These are phyloP conservation scores for Phyto melanocephala DNA, from an alignment of 2,888 invertebrate genomes.

Conservation along the genomic window DNA sequence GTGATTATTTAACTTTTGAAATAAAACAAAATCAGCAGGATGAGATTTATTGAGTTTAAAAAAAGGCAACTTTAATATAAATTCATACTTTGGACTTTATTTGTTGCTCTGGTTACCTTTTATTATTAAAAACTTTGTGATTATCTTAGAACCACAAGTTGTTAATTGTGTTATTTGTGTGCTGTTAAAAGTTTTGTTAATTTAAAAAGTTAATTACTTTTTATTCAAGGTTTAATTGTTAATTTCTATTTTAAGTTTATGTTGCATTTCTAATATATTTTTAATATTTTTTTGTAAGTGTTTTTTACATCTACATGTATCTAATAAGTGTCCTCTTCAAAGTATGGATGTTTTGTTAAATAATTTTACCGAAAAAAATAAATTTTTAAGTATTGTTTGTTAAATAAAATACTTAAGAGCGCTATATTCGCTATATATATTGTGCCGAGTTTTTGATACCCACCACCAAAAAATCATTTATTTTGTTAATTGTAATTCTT, in stretches of 20 bases:
- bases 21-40: slow-evolving; percentile 6
- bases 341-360: no score
- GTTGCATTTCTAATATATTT: no score
- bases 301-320: no score
- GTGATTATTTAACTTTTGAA: slow-evolving; percentile 20
- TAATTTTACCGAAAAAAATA: no score
- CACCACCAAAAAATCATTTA: no score
- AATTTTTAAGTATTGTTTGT: no score
- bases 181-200: slow-evolving; percentile 20
- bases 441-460: no score
- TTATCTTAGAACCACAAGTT: slow-evolving; percentile 24
- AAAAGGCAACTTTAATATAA: not conserved
- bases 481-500: no score
- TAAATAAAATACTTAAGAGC: no score
- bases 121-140: slow-evolving; percentile 44
- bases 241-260: not conserved
- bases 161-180: not conserved
- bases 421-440: no score
- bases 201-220: not conserved
- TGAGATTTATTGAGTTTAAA: not conserved
- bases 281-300: no score
- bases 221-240: not conserved
- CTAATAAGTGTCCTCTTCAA: no score
- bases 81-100: not conserved
- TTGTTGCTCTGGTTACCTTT: slow-evolving; percentile 45